These are phyloP conservation scores for Aerospiza tachiro DNA, from an alignment of 2,797 vertebrate genomes.

Conservation along the genomic window DNA sequence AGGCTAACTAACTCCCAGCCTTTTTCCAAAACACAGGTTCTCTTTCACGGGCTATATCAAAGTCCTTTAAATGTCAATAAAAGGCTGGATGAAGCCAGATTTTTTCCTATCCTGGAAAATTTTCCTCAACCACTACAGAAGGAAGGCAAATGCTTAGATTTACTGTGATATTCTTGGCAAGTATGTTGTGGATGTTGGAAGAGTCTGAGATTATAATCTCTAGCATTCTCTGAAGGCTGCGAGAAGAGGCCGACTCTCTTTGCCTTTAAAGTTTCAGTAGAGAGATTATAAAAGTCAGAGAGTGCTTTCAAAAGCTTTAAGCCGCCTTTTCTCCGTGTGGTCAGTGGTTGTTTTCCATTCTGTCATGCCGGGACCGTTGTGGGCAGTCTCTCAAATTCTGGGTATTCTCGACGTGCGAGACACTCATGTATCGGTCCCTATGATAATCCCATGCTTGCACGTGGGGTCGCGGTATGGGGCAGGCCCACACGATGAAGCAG, in stretches of 20 bases:
- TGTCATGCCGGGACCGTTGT: rapidly evolving
- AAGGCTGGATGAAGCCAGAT: neutral
- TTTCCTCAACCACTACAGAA: neutral
- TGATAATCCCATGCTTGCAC: neutral
- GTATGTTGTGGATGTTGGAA: neutral
- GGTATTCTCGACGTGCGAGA: neutral
- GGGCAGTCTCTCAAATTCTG: neutral
- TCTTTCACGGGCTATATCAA: neutral
- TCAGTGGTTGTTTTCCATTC: neutral
- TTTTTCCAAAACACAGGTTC: neutral
- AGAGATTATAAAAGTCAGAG: neutral
- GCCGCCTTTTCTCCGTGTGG: neutral
- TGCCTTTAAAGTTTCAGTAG: neutral
- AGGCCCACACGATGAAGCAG: neutral
- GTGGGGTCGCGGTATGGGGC: rapidly evolving
- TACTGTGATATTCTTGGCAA: neutral
- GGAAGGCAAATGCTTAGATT: neutral
- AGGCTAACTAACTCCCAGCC: neutral
- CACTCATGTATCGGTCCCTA: neutral
- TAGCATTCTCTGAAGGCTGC: neutral
- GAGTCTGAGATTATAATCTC: neutral
- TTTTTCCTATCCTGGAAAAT: neutral
- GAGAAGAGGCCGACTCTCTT: neutral
- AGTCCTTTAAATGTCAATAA: neutral
- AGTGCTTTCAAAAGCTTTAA: neutral